These are phyloP conservation scores for Strix uralensis DNA, from an alignment of 2,113 vertebrate genomes.

Conservation along the genomic window DNA sequence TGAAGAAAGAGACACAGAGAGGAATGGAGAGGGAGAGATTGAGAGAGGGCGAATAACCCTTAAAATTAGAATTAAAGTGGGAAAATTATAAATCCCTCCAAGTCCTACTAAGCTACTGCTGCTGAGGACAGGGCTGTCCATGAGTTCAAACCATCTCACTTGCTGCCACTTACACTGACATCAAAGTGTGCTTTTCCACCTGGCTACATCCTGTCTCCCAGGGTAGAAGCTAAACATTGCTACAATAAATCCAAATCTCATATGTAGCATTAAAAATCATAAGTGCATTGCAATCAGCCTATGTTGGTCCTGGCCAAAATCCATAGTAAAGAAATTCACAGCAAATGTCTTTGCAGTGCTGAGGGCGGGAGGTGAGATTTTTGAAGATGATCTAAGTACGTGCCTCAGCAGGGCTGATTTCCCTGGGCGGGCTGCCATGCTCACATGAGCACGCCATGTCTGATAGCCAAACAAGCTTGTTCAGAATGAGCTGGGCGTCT, in stretches of 20 bases:
- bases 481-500: neutral
- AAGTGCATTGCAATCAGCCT: neutral
- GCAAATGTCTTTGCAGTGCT: neutral
- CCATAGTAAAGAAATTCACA: neutral
- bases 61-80: neutral
- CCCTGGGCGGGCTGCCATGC: fast-evolving
- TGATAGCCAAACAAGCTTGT: neutral
- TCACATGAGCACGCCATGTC: neutral
- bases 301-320: neutral
- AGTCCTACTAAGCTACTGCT: neutral
- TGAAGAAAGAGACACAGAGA: neutral
- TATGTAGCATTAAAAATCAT: neutral
- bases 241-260: neutral
- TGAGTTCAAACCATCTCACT: neutral
- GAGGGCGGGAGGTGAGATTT: neutral
- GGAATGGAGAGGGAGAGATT: neutral
- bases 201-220: neutral
- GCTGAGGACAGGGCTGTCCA: neutral
- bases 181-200: neutral
- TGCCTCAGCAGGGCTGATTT: neutral
- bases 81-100: neutral
- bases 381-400: neutral
- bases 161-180: neutral
- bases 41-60: neutral
- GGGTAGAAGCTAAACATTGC: neutral